Base-by-base conservation (phyloP, 2,888 invertebrate species). In the Tuberolachnus salignus region DNA sequence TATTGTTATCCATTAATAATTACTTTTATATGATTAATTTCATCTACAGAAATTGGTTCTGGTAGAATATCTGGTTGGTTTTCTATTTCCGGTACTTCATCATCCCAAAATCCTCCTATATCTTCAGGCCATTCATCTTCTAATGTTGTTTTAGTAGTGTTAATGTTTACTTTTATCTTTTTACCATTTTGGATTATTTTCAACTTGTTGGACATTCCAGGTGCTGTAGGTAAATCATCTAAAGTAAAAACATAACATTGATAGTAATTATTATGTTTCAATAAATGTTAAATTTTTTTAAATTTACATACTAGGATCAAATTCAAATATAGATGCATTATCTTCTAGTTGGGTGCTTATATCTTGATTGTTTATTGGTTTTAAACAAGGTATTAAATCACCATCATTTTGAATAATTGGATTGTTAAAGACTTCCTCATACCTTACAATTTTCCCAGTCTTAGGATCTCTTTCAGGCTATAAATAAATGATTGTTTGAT, bases 11-110 rank as follows among this genome's bases (percentile, higher is more conserved):
- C 19, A 57, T 1, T 23, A 67, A 46, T 75, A 14, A 34, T 51
- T 61, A 69, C 78, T 59, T 69, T 78, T 13, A 78, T 78, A 21
- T 78, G 78, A 42, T 51, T 51, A 23, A 78, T 78, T 78, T 78
- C 78, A 21, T 78, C 78, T 42, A 51, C 8, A 46, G 26, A 13
- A 66, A 75, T 67, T 19, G 49, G 34, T 69, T 78, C 78, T 49
- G 67, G 46, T 57, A 1, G 46, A 53, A n/a, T n/a, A n/a, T 69
- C 34, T 42, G 59, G 49, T 14, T 46, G 57, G 10, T 34, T 49
- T 4, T 59, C 2, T 61, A 69, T 21, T 49, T 59, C 57, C n/a
- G 78, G 59, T 42, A 78, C 16, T 69, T 78, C 69, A 69, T 69
- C 78, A 51, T 78, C 51, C 78, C 78, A 78, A 69, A 78, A 51